Percentiles rank a stretch among this genome's conserved stretches.
Conservation (phyloP, 2,797 vertebrate genomes). For the Sebastes hubbsi region DNA sequence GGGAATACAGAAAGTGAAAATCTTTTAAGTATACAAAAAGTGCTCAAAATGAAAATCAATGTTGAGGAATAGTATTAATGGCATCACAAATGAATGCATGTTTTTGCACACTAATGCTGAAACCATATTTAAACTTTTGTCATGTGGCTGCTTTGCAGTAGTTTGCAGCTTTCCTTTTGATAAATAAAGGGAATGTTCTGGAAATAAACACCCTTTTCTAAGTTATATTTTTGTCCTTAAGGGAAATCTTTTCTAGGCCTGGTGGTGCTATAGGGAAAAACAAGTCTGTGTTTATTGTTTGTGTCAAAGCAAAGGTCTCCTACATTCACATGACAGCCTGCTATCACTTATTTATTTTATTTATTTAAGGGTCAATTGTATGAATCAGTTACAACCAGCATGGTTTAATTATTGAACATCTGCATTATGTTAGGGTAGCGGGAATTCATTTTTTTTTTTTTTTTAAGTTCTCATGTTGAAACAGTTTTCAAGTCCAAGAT, state of each 20-base stretch:
- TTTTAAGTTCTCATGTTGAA: background rate
- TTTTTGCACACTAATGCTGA: background rate
- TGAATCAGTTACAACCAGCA: background rate
- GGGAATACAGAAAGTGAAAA: background rate
- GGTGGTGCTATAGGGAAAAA: background rate
- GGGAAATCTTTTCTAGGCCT: background rate
- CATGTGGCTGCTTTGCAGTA: background rate
- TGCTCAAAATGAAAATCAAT: background rate
- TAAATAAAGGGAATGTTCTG: background rate
- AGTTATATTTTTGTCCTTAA: background rate
- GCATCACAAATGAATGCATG: background rate
- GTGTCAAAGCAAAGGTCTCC: background rate
- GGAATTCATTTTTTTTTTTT: background rate
- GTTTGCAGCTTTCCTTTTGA: background rate
- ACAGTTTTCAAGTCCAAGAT: background rate
- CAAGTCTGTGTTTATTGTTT: background rate
- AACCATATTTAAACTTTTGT: background rate
- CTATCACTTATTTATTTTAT: background rate
- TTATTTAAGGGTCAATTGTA: background rate
- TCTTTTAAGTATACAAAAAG: background rate
- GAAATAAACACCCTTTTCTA: background rate
- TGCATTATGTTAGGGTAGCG: background rate
- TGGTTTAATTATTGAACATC: constrained; percentile 16
- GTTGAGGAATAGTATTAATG: background rate
- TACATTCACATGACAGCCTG: background rate